Base-by-base conservation (phyloP, 1,140 invertebrate genomes). In the Cryptotermes secundus region DNA sequence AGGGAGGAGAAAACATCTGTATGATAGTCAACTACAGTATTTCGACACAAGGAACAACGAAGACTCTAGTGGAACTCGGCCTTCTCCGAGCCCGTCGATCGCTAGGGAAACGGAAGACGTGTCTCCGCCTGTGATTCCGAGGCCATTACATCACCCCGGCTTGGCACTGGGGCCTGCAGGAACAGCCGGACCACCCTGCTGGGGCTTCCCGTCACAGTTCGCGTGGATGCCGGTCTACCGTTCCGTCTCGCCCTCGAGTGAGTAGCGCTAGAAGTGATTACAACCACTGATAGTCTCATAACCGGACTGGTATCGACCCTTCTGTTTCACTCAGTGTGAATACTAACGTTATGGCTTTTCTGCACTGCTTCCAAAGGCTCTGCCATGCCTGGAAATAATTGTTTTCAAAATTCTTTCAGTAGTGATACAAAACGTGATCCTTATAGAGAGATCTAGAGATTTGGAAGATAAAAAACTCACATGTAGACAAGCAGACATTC, bases 191-290 rank as follows among this genome's bases (percentile, higher is more conserved):
- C 80, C 80, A 7, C 80, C 80, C n/a, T 81, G 80, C 80, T 81
- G 80, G 80, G 42, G 34, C 26, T 81, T 81, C 80, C 80, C 80
- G 3, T 26, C 35, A 7, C 80, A 81, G 34, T 81, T 81, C 34
- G 42, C 80, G 4, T 81, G 80, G 80, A 26, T 81, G 80, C 80
- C 80, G 34, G 42, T 35, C 35, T 81, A 81, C 80, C 1, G 80
- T 7, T 7, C 80, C 80, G 26, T 22, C 12, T 38, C 80, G 36
- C 80, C 80, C 34, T 10, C 24, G 34, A 81, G 80, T 81, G 34
- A 81, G 80, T 81, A 72, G 6, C n/a, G 7, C 14, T 26, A 72
- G 14, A 72, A 26, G 26, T 59, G 10, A 31, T 4, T 72, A 49
- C 16, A 19, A 19, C 14, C 10, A 19, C 45, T 49, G 45, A 49